A percentile compares a stretch with the other conserved stretches of the same genome.
Evolutionary conservation across 1,140 invertebrate genomes (phyloP).

Genomic region (Habropoda laboriosa): DNA sequence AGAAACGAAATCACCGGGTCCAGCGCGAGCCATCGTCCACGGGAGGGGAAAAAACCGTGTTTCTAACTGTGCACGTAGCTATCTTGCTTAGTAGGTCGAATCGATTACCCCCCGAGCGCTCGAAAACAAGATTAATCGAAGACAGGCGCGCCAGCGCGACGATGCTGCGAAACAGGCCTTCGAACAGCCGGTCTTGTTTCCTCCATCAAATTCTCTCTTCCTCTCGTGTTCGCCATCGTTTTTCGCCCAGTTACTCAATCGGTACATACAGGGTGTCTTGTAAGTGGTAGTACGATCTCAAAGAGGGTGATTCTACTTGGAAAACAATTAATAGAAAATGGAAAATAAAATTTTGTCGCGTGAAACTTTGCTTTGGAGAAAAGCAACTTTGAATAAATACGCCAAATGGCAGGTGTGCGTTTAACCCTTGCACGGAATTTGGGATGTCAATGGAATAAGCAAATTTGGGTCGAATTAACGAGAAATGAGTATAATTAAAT

Average conservation of each 20-base stretch:
- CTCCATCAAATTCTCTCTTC: background rate
- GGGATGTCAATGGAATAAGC: too few species aligned
- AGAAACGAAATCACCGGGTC: constrained; percentile 11
- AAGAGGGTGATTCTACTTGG: too few species aligned
- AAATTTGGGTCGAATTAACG: too few species aligned
- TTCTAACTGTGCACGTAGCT: background rate
- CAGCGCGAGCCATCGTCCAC: background rate
- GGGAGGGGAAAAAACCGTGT: constrained; percentile 1
- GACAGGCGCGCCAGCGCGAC: background rate
- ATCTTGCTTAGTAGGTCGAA: constrained; percentile 39
- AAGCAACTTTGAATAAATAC: too few species aligned
- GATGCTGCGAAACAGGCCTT: background rate
- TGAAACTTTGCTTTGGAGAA: too few species aligned
- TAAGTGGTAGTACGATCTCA: too few species aligned
- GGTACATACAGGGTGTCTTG: too few species aligned
- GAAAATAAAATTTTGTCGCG: too few species aligned
- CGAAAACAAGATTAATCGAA: constrained; percentile 41
- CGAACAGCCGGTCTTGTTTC: background rate
- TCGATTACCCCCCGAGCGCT: constrained; percentile 23
- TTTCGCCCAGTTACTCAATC: background rate
- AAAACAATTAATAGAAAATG: too few species aligned
- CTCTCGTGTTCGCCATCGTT: background rate
- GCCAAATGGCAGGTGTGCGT: too few species aligned
- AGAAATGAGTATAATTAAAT: too few species aligned
- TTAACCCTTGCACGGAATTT: too few species aligned